phyloP scores from a whole-genome alignment of 2,113 vertebrate species.

The Notothenia coriiceps region DNA sequence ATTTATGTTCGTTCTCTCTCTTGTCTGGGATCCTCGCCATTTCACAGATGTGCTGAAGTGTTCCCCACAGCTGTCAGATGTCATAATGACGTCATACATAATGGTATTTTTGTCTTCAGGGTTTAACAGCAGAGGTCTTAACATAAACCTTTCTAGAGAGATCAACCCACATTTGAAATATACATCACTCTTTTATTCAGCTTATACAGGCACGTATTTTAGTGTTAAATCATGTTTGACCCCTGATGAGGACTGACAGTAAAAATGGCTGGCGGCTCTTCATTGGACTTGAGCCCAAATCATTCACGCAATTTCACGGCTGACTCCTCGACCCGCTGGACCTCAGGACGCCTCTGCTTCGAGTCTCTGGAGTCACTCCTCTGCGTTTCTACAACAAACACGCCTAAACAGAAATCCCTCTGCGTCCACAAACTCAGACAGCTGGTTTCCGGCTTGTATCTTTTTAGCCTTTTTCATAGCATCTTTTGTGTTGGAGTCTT shows the following conservation, averaged over 20 bases:
- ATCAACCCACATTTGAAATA: background rate
- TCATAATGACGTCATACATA: constrained; percentile 14
- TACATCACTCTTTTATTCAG: background rate
- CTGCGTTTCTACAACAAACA: constrained; percentile 57
- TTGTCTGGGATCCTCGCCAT: background rate
- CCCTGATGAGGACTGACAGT: constrained; percentile 29
- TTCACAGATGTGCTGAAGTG: background rate
- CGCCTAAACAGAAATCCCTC: constrained; percentile 44
- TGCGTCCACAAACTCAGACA: constrained; percentile 27
- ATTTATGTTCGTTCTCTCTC: background rate
- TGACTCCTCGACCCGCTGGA: constrained; percentile 38
- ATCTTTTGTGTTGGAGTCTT: constrained; percentile 37
- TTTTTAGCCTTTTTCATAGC: constrained; percentile 34
- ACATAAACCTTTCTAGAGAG: background rate
- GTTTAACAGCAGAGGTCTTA: background rate
- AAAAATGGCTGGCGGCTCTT: constrained; percentile 59
- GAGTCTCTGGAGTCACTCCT: constrained; percentile 21
- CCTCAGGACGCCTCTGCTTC: constrained; percentile 16
- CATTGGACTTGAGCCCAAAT: constrained; percentile 62
- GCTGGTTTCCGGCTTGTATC: constrained; percentile 38
- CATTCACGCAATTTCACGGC: constrained; percentile 39
- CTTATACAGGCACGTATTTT: background rate
- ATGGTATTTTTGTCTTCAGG: background rate
- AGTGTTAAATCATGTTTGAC: constrained; percentile 23
- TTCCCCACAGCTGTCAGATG: constrained; percentile 26